Evolutionary conservation across 1,140 invertebrate species (phyloP).

Genomic region (Drosophila kohkoa): DNA sequence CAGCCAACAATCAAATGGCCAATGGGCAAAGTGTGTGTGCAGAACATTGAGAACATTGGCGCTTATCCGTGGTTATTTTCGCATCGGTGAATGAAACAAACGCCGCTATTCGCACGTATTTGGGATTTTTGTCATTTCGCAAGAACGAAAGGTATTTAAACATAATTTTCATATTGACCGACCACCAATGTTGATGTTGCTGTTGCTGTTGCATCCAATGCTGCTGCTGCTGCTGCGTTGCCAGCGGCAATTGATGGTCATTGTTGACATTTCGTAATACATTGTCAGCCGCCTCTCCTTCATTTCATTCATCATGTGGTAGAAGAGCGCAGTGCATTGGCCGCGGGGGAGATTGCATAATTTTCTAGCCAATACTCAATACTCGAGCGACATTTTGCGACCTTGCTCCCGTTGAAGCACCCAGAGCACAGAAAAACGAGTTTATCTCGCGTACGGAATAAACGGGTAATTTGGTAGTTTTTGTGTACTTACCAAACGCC

Average conservation of each 20-base stretch:
- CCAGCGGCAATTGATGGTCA: conserved; percentile 50
- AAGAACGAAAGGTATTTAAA: conserved; percentile 63
- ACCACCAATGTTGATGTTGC: conserved; percentile 1
- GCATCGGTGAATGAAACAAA: conserved; percentile 62
- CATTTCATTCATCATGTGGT: neutral
- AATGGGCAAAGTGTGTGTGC: neutral
- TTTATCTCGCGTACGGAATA: conserved; percentile 50
- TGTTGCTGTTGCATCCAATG: conserved; percentile 5
- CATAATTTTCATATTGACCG: conserved; percentile 70
- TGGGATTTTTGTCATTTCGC: conserved; percentile 64
- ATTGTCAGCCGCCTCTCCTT: conserved; percentile 4
- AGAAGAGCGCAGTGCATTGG: conserved; percentile 6
- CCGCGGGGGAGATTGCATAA: conserved; percentile 58
- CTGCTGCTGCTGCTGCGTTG: neutral
- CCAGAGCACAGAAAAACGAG: conserved; percentile 50
- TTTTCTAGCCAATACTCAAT: conserved; percentile 57
- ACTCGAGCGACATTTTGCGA: conserved; percentile 59
- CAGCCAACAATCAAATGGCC: conserved; percentile 22
- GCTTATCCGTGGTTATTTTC: conserved; percentile 52
- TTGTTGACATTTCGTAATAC: conserved; percentile 58
- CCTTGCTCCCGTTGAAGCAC: conserved; percentile 74
- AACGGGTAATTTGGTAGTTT: conserved; percentile 56
- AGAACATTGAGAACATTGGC: conserved; percentile 22
- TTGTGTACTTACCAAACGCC: conserved; percentile 76
- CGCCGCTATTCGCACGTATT: conserved; percentile 72